Percentiles rank a stretch among this genome's conserved stretches.
Evolutionary conservation across 1,140 invertebrate genomes (phyloP).

Genomic region (Drosophila chauvacae): DNA sequence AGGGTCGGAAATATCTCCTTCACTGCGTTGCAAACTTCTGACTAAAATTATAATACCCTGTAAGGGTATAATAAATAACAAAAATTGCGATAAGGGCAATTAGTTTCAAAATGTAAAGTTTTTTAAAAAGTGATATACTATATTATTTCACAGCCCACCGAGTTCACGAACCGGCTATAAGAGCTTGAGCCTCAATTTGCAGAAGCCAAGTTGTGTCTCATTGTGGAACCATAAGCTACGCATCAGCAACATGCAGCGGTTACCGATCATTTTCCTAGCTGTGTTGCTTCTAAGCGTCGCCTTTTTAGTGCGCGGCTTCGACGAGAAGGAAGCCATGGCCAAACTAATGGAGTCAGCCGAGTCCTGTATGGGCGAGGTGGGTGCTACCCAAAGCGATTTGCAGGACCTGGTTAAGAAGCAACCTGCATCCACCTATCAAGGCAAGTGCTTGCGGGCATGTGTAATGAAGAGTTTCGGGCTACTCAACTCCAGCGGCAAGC

Average conservation of each 20-base stretch:
- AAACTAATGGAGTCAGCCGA: constrained; percentile 58
- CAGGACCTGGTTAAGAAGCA: constrained; percentile 49
- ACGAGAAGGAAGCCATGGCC: constrained; percentile 56
- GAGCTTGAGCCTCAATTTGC: neutral
- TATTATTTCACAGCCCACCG: constrained; percentile 73
- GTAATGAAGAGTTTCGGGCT: constrained; percentile 65
- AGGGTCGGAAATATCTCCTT: too few relatives aligned
- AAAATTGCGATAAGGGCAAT: constrained; percentile 17
- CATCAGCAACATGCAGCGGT: constrained; percentile 48
- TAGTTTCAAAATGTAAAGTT: constrained; percentile 16
- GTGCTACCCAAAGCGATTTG: constrained; percentile 53
- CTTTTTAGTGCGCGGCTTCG: constrained; percentile 43
- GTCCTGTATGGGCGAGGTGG: constrained; percentile 43
- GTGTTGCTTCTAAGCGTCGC: constrained; percentile 38
- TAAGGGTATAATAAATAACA: neutral
- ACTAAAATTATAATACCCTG: too few relatives aligned
- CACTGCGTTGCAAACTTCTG: too few relatives aligned
- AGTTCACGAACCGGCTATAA: constrained; percentile 33
- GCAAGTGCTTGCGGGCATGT: constrained; percentile 67
- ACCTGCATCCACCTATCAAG: constrained; percentile 46
- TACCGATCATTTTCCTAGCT: constrained; percentile 16
- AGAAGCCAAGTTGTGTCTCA: constrained; percentile 15
- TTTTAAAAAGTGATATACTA: constrained; percentile 23
- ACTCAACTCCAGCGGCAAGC: constrained; percentile 49
- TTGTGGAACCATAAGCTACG: constrained; percentile 23